phyloP scores from a whole-genome alignment of 2,113 vertebrate genomes.

The Gambusia holbrooki region DNA sequence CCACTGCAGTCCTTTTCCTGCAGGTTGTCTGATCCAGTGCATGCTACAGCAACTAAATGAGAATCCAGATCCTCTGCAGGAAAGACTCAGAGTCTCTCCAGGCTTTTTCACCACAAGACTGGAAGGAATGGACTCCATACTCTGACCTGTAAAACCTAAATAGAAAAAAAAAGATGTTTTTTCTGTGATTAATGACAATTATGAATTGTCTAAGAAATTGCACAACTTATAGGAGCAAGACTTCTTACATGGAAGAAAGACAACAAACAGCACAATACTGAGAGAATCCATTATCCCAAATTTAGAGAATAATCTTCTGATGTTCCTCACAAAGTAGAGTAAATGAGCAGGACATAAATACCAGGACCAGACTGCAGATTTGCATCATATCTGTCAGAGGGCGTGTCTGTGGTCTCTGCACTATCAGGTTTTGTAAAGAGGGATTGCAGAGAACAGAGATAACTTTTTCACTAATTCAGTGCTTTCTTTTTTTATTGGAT shows the following conservation, averaged over 20 bases:
- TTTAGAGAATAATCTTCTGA: neutral
- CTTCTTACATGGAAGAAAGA: constrained; percentile 21
- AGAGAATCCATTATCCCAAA: constrained; percentile 10
- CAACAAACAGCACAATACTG: constrained; percentile 6
- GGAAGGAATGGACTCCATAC: constrained; percentile 18
- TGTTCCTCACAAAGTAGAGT: neutral
- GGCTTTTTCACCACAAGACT: constrained; percentile 39
- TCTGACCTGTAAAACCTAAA: neutral
- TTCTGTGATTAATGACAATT: neutral
- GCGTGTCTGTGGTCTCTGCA: neutral
- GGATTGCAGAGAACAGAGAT: neutral
- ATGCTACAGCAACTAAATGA: constrained; percentile 12
- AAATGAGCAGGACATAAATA: neutral
- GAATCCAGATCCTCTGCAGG: constrained; percentile 46
- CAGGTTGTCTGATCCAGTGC: constrained; percentile 56
- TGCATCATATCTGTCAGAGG: neutral
- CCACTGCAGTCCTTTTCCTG: constrained; percentile 49
- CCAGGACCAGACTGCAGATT: neutral
- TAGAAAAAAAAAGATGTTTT: neutral
- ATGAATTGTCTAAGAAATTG: neutral
- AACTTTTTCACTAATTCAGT: too few relatives aligned
- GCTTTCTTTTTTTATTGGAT: too few relatives aligned
- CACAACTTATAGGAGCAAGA: neutral
- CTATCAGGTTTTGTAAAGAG: neutral
- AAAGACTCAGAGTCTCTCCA: constrained; percentile 51